Evolutionary conservation across 2,113 vertebrate species (phyloP).

Genomic region (Lagopus muta): DNA sequence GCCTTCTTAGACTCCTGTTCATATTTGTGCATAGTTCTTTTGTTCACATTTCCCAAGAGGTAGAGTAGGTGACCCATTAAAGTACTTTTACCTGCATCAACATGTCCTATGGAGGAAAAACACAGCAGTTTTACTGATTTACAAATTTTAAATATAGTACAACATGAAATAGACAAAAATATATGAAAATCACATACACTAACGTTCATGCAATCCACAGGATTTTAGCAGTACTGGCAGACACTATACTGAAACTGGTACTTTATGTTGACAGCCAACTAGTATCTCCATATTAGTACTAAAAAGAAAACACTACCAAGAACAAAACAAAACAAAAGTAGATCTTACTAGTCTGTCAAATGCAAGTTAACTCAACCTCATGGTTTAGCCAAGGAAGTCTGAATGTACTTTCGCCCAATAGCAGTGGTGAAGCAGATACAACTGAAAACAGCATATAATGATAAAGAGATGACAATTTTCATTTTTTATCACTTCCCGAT

Average conservation of each 20-base stretch:
- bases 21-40: conserved; percentile 98
- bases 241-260: background rate
- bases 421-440: background rate
- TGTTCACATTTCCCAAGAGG: conserved; percentile 96
- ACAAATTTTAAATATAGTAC: background rate
- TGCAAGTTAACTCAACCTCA: background rate
- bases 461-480: background rate
- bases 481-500: background rate
- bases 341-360: background rate
- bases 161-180: background rate
- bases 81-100: conserved; percentile 98
- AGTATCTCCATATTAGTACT: background rate
- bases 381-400: background rate
- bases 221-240: background rate
- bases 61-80: conserved; percentile 98
- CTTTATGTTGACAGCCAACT: background rate
- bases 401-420: background rate
- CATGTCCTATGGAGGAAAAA: conserved; percentile 85
- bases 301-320: background rate
- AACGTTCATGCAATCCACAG: background rate
- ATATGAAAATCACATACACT: background rate
- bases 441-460: background rate
- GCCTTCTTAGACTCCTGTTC: conserved; percentile 98
- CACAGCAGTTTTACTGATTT: background rate
- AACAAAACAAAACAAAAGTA: background rate